Evolutionary conservation across 2,797 vertebrate genomes (phyloP).

Genomic region (Forpus xanthops): DNA sequence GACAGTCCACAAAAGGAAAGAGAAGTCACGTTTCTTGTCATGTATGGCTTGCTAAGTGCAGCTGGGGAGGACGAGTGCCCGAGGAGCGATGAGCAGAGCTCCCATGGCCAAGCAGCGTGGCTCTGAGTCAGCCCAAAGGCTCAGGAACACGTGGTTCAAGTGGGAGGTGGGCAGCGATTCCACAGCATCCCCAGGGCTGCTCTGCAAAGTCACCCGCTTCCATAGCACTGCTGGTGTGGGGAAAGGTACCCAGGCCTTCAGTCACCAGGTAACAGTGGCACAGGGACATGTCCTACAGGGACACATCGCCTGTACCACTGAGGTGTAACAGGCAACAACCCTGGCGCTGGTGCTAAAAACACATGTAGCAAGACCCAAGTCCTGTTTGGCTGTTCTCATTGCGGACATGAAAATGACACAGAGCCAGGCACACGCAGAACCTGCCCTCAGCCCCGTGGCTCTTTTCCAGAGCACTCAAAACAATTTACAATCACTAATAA

Average conservation of each 20-base stretch:
- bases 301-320: not conserved
- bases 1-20: not conserved
- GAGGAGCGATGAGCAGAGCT: not conserved
- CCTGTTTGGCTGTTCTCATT: not conserved
- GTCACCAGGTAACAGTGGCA: not conserved
- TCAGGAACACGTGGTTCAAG: not conserved
- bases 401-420: not conserved
- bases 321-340: not conserved
- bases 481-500: conserved; percentile 53
- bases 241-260: not conserved
- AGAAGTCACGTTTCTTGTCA: not conserved
- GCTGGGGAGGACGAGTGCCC: fast-evolving
- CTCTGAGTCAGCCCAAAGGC: not conserved
- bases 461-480: conserved; percentile 44
- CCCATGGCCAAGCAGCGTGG: not conserved
- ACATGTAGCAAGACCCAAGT: not conserved
- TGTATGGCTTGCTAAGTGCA: not conserved
- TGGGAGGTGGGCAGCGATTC: not conserved
- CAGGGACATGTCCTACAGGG: fast-evolving
- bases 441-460: not conserved
- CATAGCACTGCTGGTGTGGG: not conserved
- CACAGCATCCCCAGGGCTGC: not conserved
- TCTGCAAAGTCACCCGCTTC: not conserved
- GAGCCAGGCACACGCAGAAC: not conserved
- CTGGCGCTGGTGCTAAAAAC: not conserved